A percentile compares a stretch with the other conserved stretches of the same genome.
Conservation (phyloP, 2,113 vertebrate species). For the Tachysurus fulvidraco region DNA sequence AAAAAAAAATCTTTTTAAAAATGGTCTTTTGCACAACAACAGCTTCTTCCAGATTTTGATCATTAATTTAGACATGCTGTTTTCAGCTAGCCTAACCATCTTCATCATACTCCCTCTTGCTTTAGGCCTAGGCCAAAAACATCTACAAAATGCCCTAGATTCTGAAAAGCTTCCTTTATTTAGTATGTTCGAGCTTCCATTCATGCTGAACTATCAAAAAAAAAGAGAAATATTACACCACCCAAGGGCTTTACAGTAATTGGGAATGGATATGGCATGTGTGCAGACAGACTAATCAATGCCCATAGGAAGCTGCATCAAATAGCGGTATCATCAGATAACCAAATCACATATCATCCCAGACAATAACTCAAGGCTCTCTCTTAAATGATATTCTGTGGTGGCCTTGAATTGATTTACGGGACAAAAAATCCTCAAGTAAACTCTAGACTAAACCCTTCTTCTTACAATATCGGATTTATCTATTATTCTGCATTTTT, state of each 20-base stretch:
- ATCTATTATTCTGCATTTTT: conserved; percentile 40
- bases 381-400: conserved; percentile 37
- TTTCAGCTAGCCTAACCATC: neutral
- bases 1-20: neutral
- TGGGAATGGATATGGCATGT: conserved; percentile 51
- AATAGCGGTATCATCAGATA: conserved; percentile 49
- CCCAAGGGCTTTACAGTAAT: conserved; percentile 52
- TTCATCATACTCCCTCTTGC: neutral
- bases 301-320: conserved; percentile 33
- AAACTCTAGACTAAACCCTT: conserved; percentile 26
- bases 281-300: conserved; percentile 53
- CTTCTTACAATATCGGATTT: conserved; percentile 13
- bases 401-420: conserved; percentile 42
- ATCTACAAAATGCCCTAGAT: conserved; percentile 5
- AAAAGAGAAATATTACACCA: conserved; percentile 35
- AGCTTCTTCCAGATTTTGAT: neutral
- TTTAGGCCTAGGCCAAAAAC: neutral
- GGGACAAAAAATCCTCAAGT: conserved; percentile 2
- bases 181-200: conserved; percentile 5
- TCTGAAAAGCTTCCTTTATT: conserved; percentile 28
- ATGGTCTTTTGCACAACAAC: neutral
- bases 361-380: conserved; percentile 10
- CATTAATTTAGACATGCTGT: conserved; percentile 6
- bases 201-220: conserved; percentile 42
- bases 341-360: conserved; percentile 34